Evolutionary conservation across 2,888 invertebrate species (phyloP), one percentile per base, ranked within the genome.

Genomic region (Scaptomyza parva): DNA sequence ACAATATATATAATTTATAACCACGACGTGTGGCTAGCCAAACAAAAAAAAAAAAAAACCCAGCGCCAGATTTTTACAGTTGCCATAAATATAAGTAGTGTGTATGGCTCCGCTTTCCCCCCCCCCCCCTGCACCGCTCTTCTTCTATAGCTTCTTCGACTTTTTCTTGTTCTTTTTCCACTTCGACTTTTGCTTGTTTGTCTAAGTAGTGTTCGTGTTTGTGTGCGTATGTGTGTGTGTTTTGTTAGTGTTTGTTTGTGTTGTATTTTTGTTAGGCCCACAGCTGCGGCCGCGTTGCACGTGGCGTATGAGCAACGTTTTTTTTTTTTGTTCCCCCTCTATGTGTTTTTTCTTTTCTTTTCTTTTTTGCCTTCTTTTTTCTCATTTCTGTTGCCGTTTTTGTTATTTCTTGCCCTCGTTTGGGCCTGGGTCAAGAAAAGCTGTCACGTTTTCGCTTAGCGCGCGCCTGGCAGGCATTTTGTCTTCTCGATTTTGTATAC

Each of bases 11-110:
- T 85, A 85, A 85, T 86, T 86, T 86, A 85, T 85, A 85, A 84
- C 84, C 86, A 79, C 77, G 77, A 86, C 84, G 86, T 84, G 86
- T 78, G 78, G 86, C 67, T 80, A 75, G 78, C 78, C 76, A 71
- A 68, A 65, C 66, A 78, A 2, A 22, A 2, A 22, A 22, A 22
- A 22, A 22, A 22, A 22, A 22, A 62, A 77, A 64, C 60, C 62
- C 57, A 71, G 52, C 65, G 65, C 65, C 77, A 76, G 82, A 82
- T 79, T 82, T 82, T 82, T 83, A 77, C 72, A 77, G 70, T 73
- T 70, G 57, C 80, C 86, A 73, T 77, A 77, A 74, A 74, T 71
- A 76, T 67, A 26, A 57, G 53, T 45, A 53, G 39, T 55, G 54
- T 43, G 47, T 45, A 35, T 50, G 40, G 17, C 12, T 28, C 18